Percentiles rank a stretch among this genome's conserved stretches.
These are phyloP conservation scores for Agonopterix alstromeriana DNA, from an alignment of 2,888 invertebrate genomes.

Conservation along the genomic window DNA sequence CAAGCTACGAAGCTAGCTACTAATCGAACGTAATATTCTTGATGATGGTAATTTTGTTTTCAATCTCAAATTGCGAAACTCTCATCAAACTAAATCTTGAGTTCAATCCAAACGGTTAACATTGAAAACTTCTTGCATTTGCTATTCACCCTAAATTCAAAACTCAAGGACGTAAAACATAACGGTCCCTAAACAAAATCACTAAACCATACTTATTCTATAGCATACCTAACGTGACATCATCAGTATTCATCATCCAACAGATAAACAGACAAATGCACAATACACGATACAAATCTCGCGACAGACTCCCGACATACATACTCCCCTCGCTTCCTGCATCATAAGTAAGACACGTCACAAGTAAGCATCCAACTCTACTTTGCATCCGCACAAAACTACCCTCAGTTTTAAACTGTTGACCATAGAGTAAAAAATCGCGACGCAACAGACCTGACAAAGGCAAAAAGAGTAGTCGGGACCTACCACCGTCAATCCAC, in stretches of 20 bases:
- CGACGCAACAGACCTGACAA: conserved; percentile 16
- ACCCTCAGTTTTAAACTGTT: conserved; percentile 21
- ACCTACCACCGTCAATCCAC: conserved; percentile 46
- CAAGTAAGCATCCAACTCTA: conserved; percentile 41
- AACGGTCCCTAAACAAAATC: too few relatives aligned
- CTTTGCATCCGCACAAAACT: conserved; percentile 16
- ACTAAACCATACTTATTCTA: too few relatives aligned
- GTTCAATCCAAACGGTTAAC: too few relatives aligned
- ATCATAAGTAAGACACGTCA: conserved; percentile 57
- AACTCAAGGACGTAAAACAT: too few relatives aligned
- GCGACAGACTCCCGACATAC: conserved; percentile 34
- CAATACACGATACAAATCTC: conserved; percentile 56
- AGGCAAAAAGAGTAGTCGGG: conserved; percentile 16
- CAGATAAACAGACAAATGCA: conserved; percentile 35
- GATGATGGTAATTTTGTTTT: neutral
- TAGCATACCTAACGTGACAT: conserved; percentile 30
- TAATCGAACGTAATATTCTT: too few relatives aligned
- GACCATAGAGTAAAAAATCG: conserved; percentile 42
- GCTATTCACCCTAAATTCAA: too few relatives aligned
- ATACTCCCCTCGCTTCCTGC: conserved; percentile 67
- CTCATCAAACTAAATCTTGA: neutral
- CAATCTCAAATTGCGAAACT: neutral
- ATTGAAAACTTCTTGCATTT: too few relatives aligned
- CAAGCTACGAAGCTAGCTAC: too few relatives aligned
- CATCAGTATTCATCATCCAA: conserved; percentile 22